phyloP scores from a whole-genome alignment of 2,888 invertebrate species.

The Craniophora ligustri region DNA sequence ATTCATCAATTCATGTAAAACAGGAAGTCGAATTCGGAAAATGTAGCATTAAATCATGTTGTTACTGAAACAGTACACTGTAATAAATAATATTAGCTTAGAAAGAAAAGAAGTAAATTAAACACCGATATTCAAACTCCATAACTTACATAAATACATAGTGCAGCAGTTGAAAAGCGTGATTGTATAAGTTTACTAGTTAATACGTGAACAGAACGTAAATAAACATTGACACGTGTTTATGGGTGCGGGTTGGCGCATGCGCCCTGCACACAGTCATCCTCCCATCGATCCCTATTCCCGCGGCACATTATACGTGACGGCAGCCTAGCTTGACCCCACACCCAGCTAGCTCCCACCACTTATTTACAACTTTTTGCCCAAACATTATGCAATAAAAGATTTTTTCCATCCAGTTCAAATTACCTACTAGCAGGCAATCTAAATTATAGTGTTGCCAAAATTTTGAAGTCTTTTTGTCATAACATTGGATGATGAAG shows the following conservation, averaged over 20 bases:
- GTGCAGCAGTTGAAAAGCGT: conserved; percentile 31
- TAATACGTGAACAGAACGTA: conserved; percentile 80
- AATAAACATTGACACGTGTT: conserved; percentile 87
- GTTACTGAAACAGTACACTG: too few species aligned
- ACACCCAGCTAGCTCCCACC: conserved; percentile 9
- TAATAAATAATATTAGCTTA: too few species aligned
- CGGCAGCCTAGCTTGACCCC: conserved; percentile 21
- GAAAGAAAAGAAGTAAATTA: neutral
- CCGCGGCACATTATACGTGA: conserved; percentile 71
- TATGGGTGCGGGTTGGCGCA: conserved; percentile 75
- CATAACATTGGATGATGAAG: too few species aligned
- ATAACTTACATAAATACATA: conserved; percentile 1
- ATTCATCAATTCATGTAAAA: too few species aligned
- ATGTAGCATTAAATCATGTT: too few species aligned
- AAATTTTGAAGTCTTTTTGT: too few species aligned
- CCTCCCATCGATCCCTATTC: conserved; percentile 66
- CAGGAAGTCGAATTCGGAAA: too few species aligned
- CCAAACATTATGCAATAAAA: neutral
- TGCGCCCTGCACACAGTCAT: conserved; percentile 66
- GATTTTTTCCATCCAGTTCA: conserved; percentile 6
- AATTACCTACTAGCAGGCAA: too few species aligned
- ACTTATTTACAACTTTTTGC: conserved; percentile 6
- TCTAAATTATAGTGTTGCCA: too few species aligned
- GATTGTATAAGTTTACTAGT: conserved; percentile 54
- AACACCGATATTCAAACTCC: neutral